Percentiles rank a stretch among this genome's conserved stretches.
phyloP scores from a whole-genome alignment of 2,797 vertebrate genomes.

The Pristis pectinata region DNA sequence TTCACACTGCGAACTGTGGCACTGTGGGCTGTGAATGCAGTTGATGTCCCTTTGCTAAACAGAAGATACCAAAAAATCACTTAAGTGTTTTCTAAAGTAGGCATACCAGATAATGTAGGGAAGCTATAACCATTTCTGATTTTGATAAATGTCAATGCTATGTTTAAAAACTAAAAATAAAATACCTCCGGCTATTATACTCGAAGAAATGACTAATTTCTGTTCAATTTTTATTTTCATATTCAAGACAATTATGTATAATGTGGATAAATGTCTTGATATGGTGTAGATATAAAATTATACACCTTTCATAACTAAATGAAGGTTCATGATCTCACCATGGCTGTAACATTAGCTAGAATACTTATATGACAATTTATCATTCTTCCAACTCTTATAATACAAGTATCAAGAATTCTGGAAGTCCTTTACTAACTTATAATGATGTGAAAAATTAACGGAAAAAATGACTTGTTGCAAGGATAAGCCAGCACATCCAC shows the following conservation, averaged over 20 bases:
- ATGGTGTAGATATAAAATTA: not conserved
- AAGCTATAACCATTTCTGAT: not conserved
- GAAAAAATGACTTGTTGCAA: not conserved
- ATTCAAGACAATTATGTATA: not conserved
- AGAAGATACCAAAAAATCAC: constrained; percentile 2
- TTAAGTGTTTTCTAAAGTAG: not conserved
- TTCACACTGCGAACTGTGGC: constrained; percentile 73
- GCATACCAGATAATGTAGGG: not conserved
- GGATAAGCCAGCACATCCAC: not conserved
- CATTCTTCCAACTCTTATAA: not conserved
- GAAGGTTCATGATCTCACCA: not conserved
- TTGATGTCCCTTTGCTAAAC: constrained; percentile 74
- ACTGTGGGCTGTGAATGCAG: constrained; percentile 77
- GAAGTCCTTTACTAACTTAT: not conserved
- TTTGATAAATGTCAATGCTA: not conserved
- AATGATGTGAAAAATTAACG: not conserved
- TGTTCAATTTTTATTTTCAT: not conserved
- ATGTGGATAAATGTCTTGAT: not conserved
- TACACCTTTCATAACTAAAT: not conserved
- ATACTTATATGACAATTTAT: not conserved
- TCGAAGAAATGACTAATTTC: not conserved
- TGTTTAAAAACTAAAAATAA: not conserved
- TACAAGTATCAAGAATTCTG: not conserved
- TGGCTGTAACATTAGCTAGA: not conserved
- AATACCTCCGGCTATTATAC: too few relatives aligned